A percentile compares a stretch with the other conserved stretches of the same genome.
These are phyloP conservation scores for Silurus meridionalis DNA, from an alignment of 2,113 vertebrate species.

Conservation along the genomic window DNA sequence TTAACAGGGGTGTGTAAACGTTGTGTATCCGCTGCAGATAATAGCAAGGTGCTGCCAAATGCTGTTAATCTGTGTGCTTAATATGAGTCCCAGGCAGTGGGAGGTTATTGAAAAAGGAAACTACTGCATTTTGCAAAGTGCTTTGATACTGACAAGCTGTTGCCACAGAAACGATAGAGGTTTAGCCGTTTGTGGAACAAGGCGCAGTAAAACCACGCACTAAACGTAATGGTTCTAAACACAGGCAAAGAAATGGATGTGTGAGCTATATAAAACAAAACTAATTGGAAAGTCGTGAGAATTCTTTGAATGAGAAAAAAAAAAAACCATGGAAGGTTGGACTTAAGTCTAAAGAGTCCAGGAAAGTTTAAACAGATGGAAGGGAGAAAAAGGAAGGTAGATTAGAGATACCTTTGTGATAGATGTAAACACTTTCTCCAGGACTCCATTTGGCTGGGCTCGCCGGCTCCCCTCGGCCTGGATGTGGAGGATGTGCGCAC, in stretches of 20 bases:
- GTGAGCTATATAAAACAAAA: not conserved
- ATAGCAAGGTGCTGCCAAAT: not conserved
- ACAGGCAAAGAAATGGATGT: not conserved
- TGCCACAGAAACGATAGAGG: constrained; percentile 12
- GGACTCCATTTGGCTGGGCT: constrained; percentile 85
- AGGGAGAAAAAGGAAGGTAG: not conserved
- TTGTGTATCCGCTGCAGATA: not conserved
- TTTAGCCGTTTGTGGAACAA: not conserved
- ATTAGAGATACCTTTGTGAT: constrained; percentile 84
- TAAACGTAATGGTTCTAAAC: not conserved
- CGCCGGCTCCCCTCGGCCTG: constrained; percentile 75
- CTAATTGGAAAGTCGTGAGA: not conserved
- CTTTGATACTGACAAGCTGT: not conserved
- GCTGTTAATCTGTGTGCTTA: not conserved
- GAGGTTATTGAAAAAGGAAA: constrained; percentile 20
- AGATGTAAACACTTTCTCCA: constrained; percentile 95
- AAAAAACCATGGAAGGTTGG: not conserved
- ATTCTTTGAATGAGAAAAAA: not conserved
- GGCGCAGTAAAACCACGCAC: not conserved
- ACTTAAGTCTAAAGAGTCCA: not conserved
- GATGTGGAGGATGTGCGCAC: constrained; percentile 81
- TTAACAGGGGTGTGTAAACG: not conserved
- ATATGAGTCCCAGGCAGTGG: not conserved
- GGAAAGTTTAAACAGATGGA: not conserved
- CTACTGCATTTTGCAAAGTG: not conserved